A percentile compares a stretch with the other conserved stretches of the same genome.
phyloP scores from a whole-genome alignment of 2,113 vertebrate species.

The Microcebus lehilahytsara region DNA sequence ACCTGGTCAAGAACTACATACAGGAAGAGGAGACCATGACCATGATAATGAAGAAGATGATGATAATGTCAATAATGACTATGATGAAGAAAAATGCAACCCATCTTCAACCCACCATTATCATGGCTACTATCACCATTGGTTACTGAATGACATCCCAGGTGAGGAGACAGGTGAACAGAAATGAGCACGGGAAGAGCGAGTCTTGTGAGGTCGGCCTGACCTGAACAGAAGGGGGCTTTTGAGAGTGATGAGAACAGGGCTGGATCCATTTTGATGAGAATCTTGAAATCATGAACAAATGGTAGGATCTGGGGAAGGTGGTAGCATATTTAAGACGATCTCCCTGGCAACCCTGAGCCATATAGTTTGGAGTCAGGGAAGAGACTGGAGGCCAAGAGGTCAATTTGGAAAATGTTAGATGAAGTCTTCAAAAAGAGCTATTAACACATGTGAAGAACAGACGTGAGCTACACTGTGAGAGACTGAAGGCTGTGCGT shows the following conservation, averaged over 20 bases:
- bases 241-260: neutral
- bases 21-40: neutral
- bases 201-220: fast-evolving
- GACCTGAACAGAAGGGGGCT: neutral
- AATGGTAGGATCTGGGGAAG: too few relatives aligned
- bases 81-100: neutral
- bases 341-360: neutral
- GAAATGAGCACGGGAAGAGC: fast-evolving
- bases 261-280: neutral
- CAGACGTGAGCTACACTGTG: neutral
- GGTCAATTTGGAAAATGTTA: neutral
- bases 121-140: fast-evolving
- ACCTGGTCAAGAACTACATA: neutral
- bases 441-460: neutral
- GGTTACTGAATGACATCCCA: neutral
- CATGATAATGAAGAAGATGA: neutral
- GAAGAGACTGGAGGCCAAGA: neutral
- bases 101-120: neutral
- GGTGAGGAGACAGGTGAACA: neutral
- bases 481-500: neutral
- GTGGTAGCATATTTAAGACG: neutral
- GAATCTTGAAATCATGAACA: neutral
- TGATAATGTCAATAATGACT: neutral
- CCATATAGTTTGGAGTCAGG: neutral
- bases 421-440: neutral